A percentile compares a stretch with the other conserved stretches of the same genome.
Conservation (phyloP, 2,797 vertebrate species). For the Urophycis tenuis region DNA sequence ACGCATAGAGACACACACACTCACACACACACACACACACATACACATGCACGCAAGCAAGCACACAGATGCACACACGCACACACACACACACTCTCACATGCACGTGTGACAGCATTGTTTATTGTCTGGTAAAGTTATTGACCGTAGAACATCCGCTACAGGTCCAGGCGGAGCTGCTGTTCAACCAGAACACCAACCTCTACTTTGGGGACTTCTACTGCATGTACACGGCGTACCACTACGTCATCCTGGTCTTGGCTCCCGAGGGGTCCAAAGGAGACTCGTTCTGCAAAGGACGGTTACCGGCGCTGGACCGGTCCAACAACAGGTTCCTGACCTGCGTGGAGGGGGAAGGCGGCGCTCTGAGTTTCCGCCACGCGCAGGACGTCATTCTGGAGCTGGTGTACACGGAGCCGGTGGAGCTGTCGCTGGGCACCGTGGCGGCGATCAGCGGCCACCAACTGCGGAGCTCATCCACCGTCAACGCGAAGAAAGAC, state of each 20-base stretch:
- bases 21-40: too few species aligned
- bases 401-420: slow-evolving; percentile 96
- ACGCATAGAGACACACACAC: too few species aligned
- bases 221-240: slow-evolving; percentile 99
- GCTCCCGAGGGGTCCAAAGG: slow-evolving; percentile 88
- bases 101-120: too few species aligned
- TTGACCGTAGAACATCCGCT: slow-evolving; percentile 62
- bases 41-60: too few species aligned
- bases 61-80: too few species aligned
- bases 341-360: slow-evolving; percentile 64
- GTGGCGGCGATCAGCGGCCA: slow-evolving; percentile 96
- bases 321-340: slow-evolving; percentile 93
- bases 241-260: slow-evolving; percentile 94
- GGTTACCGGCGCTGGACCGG: slow-evolving; percentile 89
- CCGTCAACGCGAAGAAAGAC: slow-evolving; percentile 97
- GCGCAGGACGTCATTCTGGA: slow-evolving; percentile 98
- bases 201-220: slow-evolving; percentile 99
- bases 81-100: too few species aligned
- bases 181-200: slow-evolving; percentile 90
- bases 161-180: slow-evolving; percentile 67
- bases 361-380: slow-evolving; percentile 80
- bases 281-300: slow-evolving; percentile 93
- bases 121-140: not conserved
- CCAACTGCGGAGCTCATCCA: slow-evolving; percentile 96
- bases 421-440: slow-evolving; percentile 86